Conservation (phyloP, 2,797 vertebrate species). For the Pangasius krempfi region DNA sequence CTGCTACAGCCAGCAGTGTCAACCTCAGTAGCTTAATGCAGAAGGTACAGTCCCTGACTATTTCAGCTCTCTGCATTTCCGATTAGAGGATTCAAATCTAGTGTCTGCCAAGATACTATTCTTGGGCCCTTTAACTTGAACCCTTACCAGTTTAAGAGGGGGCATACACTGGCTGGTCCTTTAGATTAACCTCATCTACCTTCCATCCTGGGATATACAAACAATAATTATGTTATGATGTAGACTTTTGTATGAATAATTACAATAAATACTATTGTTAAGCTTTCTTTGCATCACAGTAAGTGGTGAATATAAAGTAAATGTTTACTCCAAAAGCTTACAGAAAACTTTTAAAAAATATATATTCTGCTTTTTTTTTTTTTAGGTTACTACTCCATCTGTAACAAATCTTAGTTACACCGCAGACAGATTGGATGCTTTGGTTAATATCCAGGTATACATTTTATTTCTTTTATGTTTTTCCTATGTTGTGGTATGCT, state of each 20-base stretch:
- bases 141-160: background rate
- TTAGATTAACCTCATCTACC: background rate
- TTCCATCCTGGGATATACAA: background rate
- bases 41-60: constrained; percentile 68
- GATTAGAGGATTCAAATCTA: background rate
- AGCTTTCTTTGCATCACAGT: no score
- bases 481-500: background rate
- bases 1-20: constrained; percentile 47
- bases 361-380: constrained; percentile 5
- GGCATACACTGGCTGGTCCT: background rate
- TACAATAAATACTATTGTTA: background rate
- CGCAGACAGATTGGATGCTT: constrained; percentile 64
- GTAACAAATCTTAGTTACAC: constrained; percentile 66
- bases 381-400: constrained; percentile 73
- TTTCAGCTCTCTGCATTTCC: background rate
- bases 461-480: background rate
- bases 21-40: constrained; percentile 63
- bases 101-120: background rate
- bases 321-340: background rate
- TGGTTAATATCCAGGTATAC: constrained; percentile 67
- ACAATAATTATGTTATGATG: background rate
- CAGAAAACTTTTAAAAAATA: background rate
- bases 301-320: background rate
- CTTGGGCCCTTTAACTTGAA: background rate
- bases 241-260: background rate